Evolutionary conservation across 2,888 invertebrate species (phyloP), one percentile per base, ranked within the genome.

Genomic region (Stenotaenia linearis): DNA sequence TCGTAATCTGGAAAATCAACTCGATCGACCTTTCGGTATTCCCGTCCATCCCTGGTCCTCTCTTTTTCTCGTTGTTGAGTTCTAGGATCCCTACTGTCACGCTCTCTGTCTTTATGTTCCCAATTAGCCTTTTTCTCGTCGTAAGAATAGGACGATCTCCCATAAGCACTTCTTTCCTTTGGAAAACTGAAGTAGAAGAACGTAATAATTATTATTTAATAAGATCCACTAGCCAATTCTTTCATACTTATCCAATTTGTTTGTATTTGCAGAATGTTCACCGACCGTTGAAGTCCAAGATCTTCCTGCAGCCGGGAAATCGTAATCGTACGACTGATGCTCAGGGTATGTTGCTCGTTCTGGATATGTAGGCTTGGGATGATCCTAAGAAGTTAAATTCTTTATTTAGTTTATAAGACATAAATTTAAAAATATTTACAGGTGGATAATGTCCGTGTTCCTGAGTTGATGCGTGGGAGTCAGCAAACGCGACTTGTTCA

Each of bases 41-140:
- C 82, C 25, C 80, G 75, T 35, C 25, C 35, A 5, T 76, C 40
- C 9, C 32, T 23, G 4, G 35, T 15, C 7, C 74, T 32, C 28
- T 80, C 80, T 78, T 78, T 45, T 23, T 69, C 76, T 76, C 79
- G 79, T 30, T 78, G 79, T 30, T 80, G 77, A 40, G 76, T 80
- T 10, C 76, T 40, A 3, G 40, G 75, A 50, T 76, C 79, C 35
- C 79, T 78, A 7, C 78, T 56, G 15, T 61, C 25, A 6, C 79
- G 75, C 32, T 75, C 79, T 30, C 56, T 15, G 21, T 79, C 79
- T 30, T 79, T 78, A 21, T 25, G 25, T 23, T 78, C 78, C 78
- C 78, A 78, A 35, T 21, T 78, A 0, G 45, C 15, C 15, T 78
- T 28, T 21, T 78, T 50, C 9, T 23, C 45, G 21, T 78, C 78